These are phyloP conservation scores for Microctonus hyperodae DNA, from an alignment of 2,888 invertebrate species.

Conservation along the genomic window DNA sequence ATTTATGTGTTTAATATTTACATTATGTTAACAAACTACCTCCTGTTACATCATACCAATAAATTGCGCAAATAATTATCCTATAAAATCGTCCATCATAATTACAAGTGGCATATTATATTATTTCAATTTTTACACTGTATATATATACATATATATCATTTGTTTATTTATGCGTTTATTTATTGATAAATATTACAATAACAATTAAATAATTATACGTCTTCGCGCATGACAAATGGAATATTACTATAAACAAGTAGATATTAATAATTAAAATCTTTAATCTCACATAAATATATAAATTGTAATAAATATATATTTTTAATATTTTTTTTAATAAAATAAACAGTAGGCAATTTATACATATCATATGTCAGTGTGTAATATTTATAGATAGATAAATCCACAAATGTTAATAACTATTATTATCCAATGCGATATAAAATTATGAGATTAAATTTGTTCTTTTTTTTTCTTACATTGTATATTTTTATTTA, in stretches of 20 bases:
- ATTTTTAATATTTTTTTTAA: too few relatives aligned
- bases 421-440: conserved; percentile 31
- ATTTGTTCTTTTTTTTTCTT: conserved; percentile 45
- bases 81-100: conserved; percentile 23
- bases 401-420: neutral
- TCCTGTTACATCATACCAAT: conserved; percentile 21
- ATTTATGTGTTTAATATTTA: conserved; percentile 19
- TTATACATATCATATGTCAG: too few relatives aligned
- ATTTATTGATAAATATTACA: neutral
- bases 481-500: conserved; percentile 49
- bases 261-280: neutral
- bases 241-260: neutral
- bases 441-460: conserved; percentile 33
- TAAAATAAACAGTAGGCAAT: too few relatives aligned
- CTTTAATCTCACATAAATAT: neutral
- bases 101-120: conserved; percentile 6
- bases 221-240: neutral
- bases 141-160: neutral
- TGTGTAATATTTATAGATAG: too few relatives aligned
- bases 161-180: too few relatives aligned
- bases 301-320: too few relatives aligned
- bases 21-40: conserved; percentile 28
- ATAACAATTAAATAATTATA: neutral
- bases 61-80: conserved; percentile 18
- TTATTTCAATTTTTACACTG: conserved; percentile 4